Percentiles rank a stretch among this genome's conserved stretches.
These are phyloP conservation scores for Eristalis intricaria DNA, from an alignment of 2,888 invertebrate species.

Conservation along the genomic window DNA sequence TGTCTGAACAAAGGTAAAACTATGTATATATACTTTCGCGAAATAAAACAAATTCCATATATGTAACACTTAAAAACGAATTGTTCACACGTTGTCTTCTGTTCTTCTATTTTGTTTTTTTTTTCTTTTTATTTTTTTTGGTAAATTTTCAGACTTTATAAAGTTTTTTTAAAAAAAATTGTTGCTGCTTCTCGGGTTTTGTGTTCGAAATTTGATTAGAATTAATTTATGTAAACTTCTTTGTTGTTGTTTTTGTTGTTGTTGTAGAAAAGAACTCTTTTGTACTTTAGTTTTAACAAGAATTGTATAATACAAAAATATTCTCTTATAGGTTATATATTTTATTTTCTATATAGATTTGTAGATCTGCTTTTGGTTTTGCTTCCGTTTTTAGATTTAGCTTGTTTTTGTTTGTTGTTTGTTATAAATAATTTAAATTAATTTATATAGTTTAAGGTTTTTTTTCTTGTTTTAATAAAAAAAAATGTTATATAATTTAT, in stretches of 20 bases:
- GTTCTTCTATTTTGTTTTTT: neutral
- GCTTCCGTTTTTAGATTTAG: constrained; percentile 47
- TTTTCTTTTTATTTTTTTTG: constrained; percentile 55
- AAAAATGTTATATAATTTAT: constrained; percentile 70
- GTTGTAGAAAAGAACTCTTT: constrained; percentile 69
- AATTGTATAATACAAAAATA: constrained; percentile 72
- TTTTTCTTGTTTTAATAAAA: constrained; percentile 47
- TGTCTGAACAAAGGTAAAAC: constrained; percentile 65
- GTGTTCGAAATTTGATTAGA: constrained; percentile 56
- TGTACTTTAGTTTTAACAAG: constrained; percentile 72
- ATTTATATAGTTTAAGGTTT: constrained; percentile 36
- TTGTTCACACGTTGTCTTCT: constrained; percentile 35
- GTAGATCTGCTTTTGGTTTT: constrained; percentile 73
- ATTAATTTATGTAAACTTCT: constrained; percentile 23
- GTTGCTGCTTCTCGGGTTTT: constrained; percentile 31
- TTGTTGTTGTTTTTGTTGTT: neutral
- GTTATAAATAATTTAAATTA: constrained; percentile 65
- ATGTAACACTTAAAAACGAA: constrained; percentile 45
- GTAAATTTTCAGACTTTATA: constrained; percentile 67
- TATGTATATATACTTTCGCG: constrained; percentile 1
- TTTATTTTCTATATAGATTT: constrained; percentile 75
- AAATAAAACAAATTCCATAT: constrained; percentile 12
- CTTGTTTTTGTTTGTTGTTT: constrained; percentile 33
- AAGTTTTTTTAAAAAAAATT: constrained; percentile 43
- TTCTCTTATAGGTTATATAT: constrained; percentile 48